Conservation (phyloP, 2,797 vertebrate species). For the Fringilla coelebs region DNA sequence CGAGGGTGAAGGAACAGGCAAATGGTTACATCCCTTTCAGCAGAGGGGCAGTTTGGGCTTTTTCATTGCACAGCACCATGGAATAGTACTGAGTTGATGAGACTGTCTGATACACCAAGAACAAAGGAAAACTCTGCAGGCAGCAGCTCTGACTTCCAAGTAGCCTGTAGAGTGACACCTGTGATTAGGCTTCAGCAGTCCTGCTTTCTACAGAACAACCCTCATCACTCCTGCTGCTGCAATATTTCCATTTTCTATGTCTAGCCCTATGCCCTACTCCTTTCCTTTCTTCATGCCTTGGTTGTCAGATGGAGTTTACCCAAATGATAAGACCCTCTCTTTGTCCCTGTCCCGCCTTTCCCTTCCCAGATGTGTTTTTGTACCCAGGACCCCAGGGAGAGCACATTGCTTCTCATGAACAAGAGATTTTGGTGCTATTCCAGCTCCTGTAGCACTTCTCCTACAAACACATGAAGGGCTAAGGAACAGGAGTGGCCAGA, state of each 20-base stretch:
- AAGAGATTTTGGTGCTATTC: neutral
- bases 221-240: neutral
- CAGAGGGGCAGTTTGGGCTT: neutral
- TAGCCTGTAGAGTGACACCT: neutral
- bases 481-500: neutral
- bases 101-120: neutral
- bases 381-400: neutral
- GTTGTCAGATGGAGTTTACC: neutral
- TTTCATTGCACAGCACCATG: neutral
- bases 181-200: neutral
- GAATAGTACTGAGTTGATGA: neutral
- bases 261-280: neutral
- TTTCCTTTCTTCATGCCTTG: neutral
- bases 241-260: neutral
- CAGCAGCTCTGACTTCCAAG: accelerated
- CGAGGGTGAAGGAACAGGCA: neutral
- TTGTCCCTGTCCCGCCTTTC: neutral
- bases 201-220: neutral
- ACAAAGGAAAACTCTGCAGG: neutral
- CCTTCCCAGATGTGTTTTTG: neutral
- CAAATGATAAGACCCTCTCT: neutral
- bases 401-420: neutral
- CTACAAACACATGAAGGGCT: neutral
- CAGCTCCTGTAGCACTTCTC: neutral
- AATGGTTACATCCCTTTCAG: neutral